Base-by-base conservation (phyloP, 1,140 invertebrate species). In the Helicorthomorpha holstii region DNA sequence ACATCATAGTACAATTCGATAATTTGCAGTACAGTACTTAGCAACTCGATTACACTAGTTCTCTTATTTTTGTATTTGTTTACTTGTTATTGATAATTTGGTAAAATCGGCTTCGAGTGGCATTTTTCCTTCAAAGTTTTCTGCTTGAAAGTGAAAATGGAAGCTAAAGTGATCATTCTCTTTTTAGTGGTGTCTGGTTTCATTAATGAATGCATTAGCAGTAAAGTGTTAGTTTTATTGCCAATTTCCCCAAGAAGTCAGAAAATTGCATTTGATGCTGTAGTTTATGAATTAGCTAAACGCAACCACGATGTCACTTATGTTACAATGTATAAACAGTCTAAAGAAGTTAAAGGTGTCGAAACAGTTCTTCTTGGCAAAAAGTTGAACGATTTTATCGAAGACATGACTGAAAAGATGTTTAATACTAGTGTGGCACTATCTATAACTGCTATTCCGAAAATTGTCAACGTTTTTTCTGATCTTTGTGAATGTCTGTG, bases 221-320 rank as follows among this genome's bases (percentile, higher is more conserved):
- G n/a, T n/a, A n/a, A n/a, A n/a, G n/a, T n/a, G n/a, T 64, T 85
- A 23, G 79, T 72, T 0, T 60, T 82, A 23, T 77, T 81, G 59
- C 73, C 75, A 1, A 73, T 79, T 53, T 65, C 71, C 1, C 75
- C 79, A 1, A 75, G 71, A 27, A 83, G 80, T 61, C 82, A 85
- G 59, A 80, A 81, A 58, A 69, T 74, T 22, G 76, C 81, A 24
- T 79, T 79, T 57, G 67, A 76, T 47, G 73, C 74, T 0, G 59
- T 85, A 1, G 64, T 83, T 2, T 71, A 73, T 25, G 78, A 75
- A 51, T 60, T 86, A 27, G 74, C 74, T 1, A 66, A 64, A 50
- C 71, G 74, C 16, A 80, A 80, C 23, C 79, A 85, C 25, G 3
- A 27, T 16, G 26, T 49, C 27, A 49, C 48, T 7, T 4, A 10